Evolutionary conservation across 1,140 invertebrate genomes (phyloP), one percentile per base, ranked within the genome.

Genomic region (Brachionus calyciflorus): DNA sequence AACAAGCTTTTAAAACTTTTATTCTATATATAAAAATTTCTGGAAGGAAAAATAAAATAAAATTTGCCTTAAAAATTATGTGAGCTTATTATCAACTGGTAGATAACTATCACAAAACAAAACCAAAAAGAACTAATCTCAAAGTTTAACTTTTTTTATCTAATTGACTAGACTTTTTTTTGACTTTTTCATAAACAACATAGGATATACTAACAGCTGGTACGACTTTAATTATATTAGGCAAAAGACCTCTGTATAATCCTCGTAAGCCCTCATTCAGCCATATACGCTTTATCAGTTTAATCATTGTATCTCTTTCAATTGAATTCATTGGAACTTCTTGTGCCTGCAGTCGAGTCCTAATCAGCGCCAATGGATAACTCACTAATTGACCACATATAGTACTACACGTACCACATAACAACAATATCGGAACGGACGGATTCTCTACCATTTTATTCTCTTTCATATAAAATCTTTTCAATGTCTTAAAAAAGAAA

Each of bases 121-220:
- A n/a, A n/a, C n/a, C n/a, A n/a, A n/a, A n/a, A n/a, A n/a, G n/a
- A n/a, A n/a, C n/a, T n/a, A n/a, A n/a, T n/a, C n/a, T n/a, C n/a
- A n/a, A n/a, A n/a, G n/a, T n/a, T n/a, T n/a, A n/a, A n/a, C n/a
- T n/a, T n/a, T n/a, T n/a, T n/a, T n/a, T n/a, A n/a, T n/a, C 44
- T 10, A 14, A 46, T 46, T 14, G 19, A 65, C 37, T 65, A 65
- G 19, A 9, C 30, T 65, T 44, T 41, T 37, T 26, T 65, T 65
- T n/a, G n/a, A 26, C 44, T 41, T 44, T 73, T 86, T 99, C 96
- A 84, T 99, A 99, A 10, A 97, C 93, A 14, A 97, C 92, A 84
- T 98, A 98, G 81, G 93, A 96, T 79, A 97, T 97, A 80, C 92
- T 93, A 76, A 97, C 95, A 55, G 95, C 93, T 14, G 95, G 95